These are phyloP conservation scores for Phylloscopus trochilus DNA, from an alignment of 2,113 vertebrate genomes.

Conservation along the genomic window DNA sequence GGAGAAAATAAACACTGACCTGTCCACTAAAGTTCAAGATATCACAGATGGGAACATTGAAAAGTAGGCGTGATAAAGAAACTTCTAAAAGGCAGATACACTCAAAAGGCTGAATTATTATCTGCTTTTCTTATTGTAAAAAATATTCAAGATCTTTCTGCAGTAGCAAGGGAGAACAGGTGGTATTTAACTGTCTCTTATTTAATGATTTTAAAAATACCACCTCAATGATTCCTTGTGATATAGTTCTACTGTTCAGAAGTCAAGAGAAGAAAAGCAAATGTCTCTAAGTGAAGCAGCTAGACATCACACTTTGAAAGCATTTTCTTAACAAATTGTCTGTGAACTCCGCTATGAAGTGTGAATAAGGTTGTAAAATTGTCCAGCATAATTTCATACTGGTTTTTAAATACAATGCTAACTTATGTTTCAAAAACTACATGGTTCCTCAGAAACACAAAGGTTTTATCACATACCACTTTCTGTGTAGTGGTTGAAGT, in stretches of 20 bases:
- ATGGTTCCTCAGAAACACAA: neutral
- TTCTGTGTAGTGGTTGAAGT: neutral
- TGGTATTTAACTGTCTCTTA: neutral
- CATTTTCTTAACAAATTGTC: neutral
- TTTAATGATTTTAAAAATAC: neutral
- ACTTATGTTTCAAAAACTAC: neutral
- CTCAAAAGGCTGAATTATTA: neutral
- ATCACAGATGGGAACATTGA: constrained; percentile 65
- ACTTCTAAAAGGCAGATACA: neutral
- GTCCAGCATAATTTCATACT: neutral
- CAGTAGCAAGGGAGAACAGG: neutral
- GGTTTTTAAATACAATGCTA: neutral
- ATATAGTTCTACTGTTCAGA: neutral
- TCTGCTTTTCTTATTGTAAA: neutral
- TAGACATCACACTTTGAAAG: neutral
- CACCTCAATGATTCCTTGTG: neutral
- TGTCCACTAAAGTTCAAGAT: constrained; percentile 71
- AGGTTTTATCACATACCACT: neutral
- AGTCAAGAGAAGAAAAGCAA: neutral
- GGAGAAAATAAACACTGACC: constrained; percentile 62
- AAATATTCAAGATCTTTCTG: neutral
- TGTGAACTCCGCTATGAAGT: neutral
- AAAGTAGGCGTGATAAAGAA: constrained; percentile 72
- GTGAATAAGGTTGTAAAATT: neutral
- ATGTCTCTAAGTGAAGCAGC: neutral